Conservation (phyloP, 2,113 vertebrate species). For the Gopherus evgoodei region DNA sequence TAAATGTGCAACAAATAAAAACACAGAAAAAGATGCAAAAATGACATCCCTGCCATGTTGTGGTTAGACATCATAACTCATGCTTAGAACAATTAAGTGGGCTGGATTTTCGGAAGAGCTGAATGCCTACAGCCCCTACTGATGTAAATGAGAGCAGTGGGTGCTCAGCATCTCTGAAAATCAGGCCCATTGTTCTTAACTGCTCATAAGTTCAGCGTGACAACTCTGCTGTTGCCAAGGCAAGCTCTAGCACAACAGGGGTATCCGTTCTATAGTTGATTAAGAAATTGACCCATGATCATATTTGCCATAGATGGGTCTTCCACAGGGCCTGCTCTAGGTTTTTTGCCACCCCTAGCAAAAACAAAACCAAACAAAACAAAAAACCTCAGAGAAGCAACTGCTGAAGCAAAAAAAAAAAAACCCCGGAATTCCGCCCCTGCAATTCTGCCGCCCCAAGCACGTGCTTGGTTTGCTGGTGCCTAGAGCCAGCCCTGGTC, state of each 20-base stretch:
- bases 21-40: rapidly evolving
- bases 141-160: rapidly evolving
- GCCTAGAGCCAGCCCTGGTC: no score
- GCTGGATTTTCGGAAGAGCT: neutral
- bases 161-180: neutral
- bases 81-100: rapidly evolving
- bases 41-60: rapidly evolving
- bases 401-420: no score
- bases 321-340: neutral
- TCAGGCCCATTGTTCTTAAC: neutral
- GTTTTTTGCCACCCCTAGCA: no score
- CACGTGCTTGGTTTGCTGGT: no score
- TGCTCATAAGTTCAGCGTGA: neutral
- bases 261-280: neutral
- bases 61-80: neutral
- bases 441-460: no score
- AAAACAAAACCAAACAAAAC: no score
- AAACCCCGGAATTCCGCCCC: no score
- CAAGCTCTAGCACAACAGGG: neutral
- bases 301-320: neutral
- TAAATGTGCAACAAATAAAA: neutral
- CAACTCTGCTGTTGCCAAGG: neutral
- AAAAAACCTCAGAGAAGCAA: no score
- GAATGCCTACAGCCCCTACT: rapidly evolving
- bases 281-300: neutral